Evolutionary conservation across 2,113 vertebrate genomes (phyloP).

Genomic region (Xiphias gladius): DNA sequence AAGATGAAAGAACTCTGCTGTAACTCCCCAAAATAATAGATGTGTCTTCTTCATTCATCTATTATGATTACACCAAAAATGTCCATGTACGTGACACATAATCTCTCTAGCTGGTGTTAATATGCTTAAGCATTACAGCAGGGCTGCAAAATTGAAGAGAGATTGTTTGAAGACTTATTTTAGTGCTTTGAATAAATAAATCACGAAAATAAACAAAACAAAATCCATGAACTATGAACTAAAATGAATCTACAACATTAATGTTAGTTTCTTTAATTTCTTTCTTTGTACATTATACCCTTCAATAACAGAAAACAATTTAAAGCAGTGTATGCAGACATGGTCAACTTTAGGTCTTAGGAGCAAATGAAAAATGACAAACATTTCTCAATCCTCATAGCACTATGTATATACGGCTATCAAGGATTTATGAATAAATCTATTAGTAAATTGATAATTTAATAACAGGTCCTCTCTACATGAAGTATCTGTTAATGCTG

Average conservation of each 20-base stretch:
- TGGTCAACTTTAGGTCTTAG: not conserved
- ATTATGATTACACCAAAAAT: not conserved
- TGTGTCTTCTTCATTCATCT: slow-evolving; percentile 10
- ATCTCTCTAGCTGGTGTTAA: slow-evolving; percentile 11
- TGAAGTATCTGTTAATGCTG: slow-evolving; percentile 13
- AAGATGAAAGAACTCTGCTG: slow-evolving; percentile 28
- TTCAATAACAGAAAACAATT: not conserved
- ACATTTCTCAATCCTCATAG: not conserved
- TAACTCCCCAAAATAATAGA: not conserved
- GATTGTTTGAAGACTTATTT: not conserved
- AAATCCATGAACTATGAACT: not conserved
- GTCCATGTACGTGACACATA: not conserved
- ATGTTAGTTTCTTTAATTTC: not conserved
- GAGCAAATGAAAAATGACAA: not conserved
- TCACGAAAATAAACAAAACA: not conserved
- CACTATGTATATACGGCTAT: not conserved
- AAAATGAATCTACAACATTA: not conserved
- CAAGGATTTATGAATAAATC: slow-evolving; percentile 5
- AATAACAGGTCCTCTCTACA: not conserved
- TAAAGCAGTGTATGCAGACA: too few species aligned
- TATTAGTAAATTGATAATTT: slow-evolving; percentile 4
- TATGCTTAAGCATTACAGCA: not conserved
- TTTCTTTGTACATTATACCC: not conserved
- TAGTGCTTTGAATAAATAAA: not conserved
- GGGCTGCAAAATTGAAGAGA: too few species aligned